These are phyloP conservation scores for Dinomys branickii DNA, from an alignment of 2,113 vertebrate species.

Conservation along the genomic window DNA sequence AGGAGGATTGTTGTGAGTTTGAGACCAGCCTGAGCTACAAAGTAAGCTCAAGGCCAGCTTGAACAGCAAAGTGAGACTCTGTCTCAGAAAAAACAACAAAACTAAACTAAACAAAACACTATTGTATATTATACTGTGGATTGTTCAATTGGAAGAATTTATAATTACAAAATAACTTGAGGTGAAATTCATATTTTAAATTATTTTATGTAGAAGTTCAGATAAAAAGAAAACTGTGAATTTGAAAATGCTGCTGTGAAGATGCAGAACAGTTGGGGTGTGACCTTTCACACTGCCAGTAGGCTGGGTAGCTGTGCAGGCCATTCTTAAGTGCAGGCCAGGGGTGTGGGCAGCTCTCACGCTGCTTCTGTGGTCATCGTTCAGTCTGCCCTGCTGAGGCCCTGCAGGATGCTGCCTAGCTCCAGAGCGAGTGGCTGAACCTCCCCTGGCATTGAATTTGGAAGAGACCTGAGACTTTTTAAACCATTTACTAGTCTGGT, in stretches of 20 bases:
- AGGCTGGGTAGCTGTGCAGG: neutral
- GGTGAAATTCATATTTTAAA: neutral
- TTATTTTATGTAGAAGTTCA: neutral
- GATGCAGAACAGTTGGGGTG: no score
- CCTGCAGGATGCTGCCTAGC: accelerated
- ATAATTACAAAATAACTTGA: neutral
- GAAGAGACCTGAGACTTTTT: neutral
- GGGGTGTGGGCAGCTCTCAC: neutral
- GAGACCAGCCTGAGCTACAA: no score
- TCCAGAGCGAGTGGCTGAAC: no score
- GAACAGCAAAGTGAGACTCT: no score
- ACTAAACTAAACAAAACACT: no score
- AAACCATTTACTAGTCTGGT: neutral
- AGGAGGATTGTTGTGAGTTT: no score
- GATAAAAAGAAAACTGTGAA: neutral
- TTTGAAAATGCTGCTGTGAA: neutral
- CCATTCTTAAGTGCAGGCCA: no score
- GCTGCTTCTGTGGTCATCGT: neutral
- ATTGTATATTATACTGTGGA: neutral
- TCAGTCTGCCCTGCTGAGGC: neutral
- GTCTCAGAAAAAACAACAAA: no score
- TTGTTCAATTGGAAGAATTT: neutral
- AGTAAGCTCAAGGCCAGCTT: no score
- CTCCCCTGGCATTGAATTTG: neutral
- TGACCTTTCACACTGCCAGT: neutral